Base-by-base conservation (phyloP, 23 tunicate species). In the Styela clava region DNA sequence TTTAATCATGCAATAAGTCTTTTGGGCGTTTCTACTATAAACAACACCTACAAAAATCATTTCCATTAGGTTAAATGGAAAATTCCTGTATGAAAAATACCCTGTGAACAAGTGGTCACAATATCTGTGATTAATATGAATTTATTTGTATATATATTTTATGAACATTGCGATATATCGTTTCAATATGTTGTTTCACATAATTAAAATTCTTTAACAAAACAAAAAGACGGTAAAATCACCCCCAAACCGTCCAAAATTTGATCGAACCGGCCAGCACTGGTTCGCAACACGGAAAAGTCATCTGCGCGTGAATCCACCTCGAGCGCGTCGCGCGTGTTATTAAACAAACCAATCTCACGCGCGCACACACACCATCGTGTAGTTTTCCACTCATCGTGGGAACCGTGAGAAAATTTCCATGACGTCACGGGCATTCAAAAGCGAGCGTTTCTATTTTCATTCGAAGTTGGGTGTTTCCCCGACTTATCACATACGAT, bases 401-500 rank as follows among this genome's bases (percentile, higher is more conserved):
- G 65, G 52, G 62, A 76, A 76, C 69, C 31, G 31, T 19, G 35
- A 7, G 96, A 86, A 91, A 91, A 82, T 65, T 91, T 91, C 97
- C 97, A 91, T 91, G 97, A 91, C 97, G 97, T 91, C 97, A 91
- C 73, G 35, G 56, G 7, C 56, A 44, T 12, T 44, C 56, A 12
- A 7, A 44, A 7, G 56, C 56, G 56, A 7, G 12, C 56, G 12
- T 5, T 5, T 5, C 12, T 44, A 12, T 44, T 44, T 44, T 12
- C 7, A 44, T 5, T 44, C 56, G 9, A 44, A 7, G 12, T 44
- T 44, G 56, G 56, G 56, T 44, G 56, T 5, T 44, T 44, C 56
- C 56, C 56, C 56, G 56, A 44, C 56, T 44, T 44, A 12, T n/a
- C n/a, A n/a, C n/a, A n/a, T n/a, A n/a, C n/a, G n/a, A n/a, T n/a